Conservation (phyloP, 2,888 invertebrate genomes). For the Plebejus melissa region DNA sequence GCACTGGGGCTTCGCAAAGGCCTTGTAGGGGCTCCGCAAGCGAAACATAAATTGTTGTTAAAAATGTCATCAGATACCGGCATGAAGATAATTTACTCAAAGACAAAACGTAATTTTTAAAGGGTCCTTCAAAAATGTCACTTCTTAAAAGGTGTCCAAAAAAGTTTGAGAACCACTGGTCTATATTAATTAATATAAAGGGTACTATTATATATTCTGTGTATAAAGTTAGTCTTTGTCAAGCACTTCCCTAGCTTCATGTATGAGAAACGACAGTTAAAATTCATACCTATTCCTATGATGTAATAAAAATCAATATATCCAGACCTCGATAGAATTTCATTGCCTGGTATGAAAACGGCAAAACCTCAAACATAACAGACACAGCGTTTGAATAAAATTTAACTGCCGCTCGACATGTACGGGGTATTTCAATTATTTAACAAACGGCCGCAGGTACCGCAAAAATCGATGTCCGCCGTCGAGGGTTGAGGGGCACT, state of each 20-base stretch:
- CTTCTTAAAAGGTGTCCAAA: too few species aligned
- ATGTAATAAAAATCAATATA: not conserved
- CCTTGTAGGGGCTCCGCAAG: too few species aligned
- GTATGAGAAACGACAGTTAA: not conserved
- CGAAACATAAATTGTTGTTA: too few species aligned
- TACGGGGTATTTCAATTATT: slow-evolving; percentile 40
- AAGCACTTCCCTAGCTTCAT: not conserved
- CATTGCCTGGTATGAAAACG: not conserved
- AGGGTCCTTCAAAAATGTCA: too few species aligned
- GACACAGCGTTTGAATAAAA: slow-evolving; percentile 10
- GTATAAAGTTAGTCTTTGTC: too few species aligned
- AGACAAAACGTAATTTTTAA: too few species aligned
- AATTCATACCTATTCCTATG: not conserved
- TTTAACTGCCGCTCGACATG: slow-evolving; percentile 18
- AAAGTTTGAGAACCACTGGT: too few species aligned
- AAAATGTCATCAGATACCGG: too few species aligned
- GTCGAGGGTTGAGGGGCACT: slow-evolving; percentile 22
- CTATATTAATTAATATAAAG: too few species aligned
- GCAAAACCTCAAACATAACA: slow-evolving; percentile 21
- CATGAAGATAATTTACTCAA: too few species aligned
- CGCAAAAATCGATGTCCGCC: slow-evolving; percentile 40
- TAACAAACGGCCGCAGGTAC: slow-evolving; percentile 38
- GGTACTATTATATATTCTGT: too few species aligned
- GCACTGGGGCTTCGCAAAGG: too few species aligned
- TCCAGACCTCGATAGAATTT: not conserved